A percentile compares a stretch with the other conserved stretches of the same genome.
phyloP scores from a whole-genome alignment of 2,888 invertebrate species.

The Phyto melanocephala region DNA sequence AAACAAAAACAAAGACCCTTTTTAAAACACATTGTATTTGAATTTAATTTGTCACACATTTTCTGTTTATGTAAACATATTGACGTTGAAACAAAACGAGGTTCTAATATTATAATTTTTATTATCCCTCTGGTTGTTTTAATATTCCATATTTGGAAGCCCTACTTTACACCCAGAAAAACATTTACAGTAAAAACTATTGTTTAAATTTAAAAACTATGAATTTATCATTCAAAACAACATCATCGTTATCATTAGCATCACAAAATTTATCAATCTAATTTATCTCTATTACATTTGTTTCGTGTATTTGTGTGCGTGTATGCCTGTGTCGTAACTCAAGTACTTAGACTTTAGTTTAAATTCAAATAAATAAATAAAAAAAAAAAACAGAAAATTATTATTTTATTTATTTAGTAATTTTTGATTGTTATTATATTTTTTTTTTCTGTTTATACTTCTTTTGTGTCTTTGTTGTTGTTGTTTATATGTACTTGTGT shows the following conservation, averaged over 20 bases:
- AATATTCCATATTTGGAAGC: too few relatives aligned
- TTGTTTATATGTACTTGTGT: conserved; percentile 4
- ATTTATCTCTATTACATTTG: conserved; percentile 8
- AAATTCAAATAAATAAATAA: conserved; percentile 11
- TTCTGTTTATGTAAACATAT: too few relatives aligned
- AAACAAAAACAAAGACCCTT: too few relatives aligned
- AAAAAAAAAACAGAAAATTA: not conserved
- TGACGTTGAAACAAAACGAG: too few relatives aligned
- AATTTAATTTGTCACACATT: too few relatives aligned
- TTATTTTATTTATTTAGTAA: conserved; percentile 43
- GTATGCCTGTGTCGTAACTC: not conserved
- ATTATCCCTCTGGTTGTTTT: too few relatives aligned
- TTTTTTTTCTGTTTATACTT: not conserved
- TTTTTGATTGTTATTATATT: too few relatives aligned
- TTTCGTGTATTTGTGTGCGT: not conserved
- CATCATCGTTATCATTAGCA: not conserved
- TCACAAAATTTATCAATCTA: not conserved
- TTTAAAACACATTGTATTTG: too few relatives aligned
- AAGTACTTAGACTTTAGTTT: conserved; percentile 31
- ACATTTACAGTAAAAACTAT: too few relatives aligned
- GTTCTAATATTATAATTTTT: too few relatives aligned
- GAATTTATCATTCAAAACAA: not conserved
- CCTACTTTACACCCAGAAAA: not conserved
- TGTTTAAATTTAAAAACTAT: not conserved
- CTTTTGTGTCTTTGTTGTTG: not conserved